A percentile compares a stretch with the other conserved stretches of the same genome.
Evolutionary conservation across 2,113 vertebrate species (phyloP).

Genomic region (Labeo rohita): DNA sequence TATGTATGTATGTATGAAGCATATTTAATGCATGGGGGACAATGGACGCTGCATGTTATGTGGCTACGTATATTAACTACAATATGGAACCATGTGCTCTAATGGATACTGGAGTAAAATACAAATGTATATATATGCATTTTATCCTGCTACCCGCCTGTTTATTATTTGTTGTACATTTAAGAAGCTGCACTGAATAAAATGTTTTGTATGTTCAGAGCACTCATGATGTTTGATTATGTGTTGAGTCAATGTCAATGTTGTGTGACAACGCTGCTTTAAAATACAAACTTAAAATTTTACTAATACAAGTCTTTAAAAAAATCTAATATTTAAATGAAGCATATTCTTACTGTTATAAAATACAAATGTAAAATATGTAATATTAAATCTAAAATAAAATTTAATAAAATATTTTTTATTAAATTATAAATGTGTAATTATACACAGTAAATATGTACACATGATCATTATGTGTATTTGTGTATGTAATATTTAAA

Average conservation of each 20-base stretch:
- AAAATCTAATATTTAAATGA: neutral
- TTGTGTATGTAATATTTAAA: neutral
- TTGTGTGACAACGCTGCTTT: neutral
- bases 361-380: neutral
- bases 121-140: constrained; percentile 56
- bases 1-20: constrained; percentile 71
- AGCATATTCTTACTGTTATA: neutral
- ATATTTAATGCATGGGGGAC: constrained; percentile 90
- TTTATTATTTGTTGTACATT: constrained; percentile 89
- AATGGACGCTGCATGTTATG: constrained; percentile 88
- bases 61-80: constrained; percentile 68
- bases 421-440: neutral
- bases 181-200: constrained; percentile 85
- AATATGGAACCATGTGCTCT: constrained; percentile 82
- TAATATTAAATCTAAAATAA: neutral
- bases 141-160: constrained; percentile 75
- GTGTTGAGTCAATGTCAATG: neutral
- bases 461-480: neutral
- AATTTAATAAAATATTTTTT: neutral
- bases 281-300: neutral
- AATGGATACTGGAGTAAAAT: constrained; percentile 70
- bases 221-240: neutral
- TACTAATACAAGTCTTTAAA: neutral
- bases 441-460: neutral
- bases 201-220: constrained; percentile 74